Percentiles rank a stretch among this genome's conserved stretches.
Conservation (phyloP, 2,888 invertebrate species). For the Aporophyla lueneburgensis region DNA sequence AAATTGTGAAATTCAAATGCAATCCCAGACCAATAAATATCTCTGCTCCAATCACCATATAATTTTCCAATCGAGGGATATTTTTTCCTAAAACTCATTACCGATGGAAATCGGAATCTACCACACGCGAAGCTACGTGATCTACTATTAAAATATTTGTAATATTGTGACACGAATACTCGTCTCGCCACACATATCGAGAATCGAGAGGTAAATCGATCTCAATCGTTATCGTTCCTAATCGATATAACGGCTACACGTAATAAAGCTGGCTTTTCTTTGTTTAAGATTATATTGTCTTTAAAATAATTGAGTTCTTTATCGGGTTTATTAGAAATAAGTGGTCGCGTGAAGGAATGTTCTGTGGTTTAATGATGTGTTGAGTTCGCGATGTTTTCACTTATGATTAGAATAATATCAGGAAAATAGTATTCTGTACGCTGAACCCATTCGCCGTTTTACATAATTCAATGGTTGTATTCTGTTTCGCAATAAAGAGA, state of each 20-base stretch:
- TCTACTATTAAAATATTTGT: conserved; percentile 61
- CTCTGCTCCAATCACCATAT: conserved; percentile 9
- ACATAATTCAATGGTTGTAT: not conserved
- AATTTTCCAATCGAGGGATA: conserved; percentile 33
- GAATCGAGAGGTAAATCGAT: conserved; percentile 68
- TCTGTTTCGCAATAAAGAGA: not conserved
- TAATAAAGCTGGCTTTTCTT: conserved; percentile 48
- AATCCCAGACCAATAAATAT: conserved; percentile 6
- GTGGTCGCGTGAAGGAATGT: conserved; percentile 38
- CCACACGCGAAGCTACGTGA: conserved; percentile 60
- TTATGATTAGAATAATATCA: conserved; percentile 22
- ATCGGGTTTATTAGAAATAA: conserved; percentile 35
- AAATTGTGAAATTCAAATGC: conserved; percentile 16
- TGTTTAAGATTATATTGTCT: conserved; percentile 55
- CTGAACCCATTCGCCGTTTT: conserved; percentile 2
- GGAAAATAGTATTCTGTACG: conserved; percentile 4
- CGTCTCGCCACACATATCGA: conserved; percentile 59
- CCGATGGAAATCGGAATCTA: conserved; percentile 52
- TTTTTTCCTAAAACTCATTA: conserved; percentile 56
- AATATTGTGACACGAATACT: conserved; percentile 68
- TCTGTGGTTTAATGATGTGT: conserved; percentile 17
- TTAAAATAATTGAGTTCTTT: conserved; percentile 46
- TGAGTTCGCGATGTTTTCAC: conserved; percentile 21
- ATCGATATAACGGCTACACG: conserved; percentile 71
- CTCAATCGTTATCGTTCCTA: conserved; percentile 67